A percentile compares a stretch with the other conserved stretches of the same genome.
Evolutionary conservation across 1,140 invertebrate genomes (phyloP).

Genomic region (Cydia pomonella): DNA sequence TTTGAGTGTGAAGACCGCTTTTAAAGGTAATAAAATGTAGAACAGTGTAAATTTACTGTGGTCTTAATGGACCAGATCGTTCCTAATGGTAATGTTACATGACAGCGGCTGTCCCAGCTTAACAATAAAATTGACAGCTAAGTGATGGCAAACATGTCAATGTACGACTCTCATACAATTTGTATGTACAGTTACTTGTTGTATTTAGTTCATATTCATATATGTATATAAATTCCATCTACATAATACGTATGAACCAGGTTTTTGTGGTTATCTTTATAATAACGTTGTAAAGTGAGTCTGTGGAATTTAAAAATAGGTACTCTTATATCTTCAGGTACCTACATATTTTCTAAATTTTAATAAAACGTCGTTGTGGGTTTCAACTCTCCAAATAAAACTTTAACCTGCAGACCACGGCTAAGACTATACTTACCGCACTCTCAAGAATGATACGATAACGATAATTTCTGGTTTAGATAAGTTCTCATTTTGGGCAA

Average conservation of each 20-base stretch:
- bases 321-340: background rate
- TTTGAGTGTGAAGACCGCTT: conserved; percentile 29
- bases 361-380: background rate
- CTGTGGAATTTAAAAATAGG: background rate
- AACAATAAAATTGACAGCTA: conserved; percentile 26
- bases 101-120: conserved; percentile 12
- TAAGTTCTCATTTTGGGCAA: too few species aligned
- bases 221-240: background rate
- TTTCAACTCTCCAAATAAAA: too few species aligned
- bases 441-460: too few species aligned
- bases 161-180: background rate
- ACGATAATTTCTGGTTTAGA: too few species aligned
- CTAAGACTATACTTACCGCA: too few species aligned
- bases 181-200: background rate
- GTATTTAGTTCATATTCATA: background rate
- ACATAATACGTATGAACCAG: too few species aligned
- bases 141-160: conserved; percentile 19
- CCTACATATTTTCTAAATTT: too few species aligned
- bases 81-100: background rate
- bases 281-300: background rate
- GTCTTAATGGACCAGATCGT: conserved; percentile 2
- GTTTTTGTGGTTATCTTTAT: background rate
- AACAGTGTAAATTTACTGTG: conserved; percentile 24
- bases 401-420: too few species aligned
- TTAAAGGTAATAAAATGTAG: conserved; percentile 26